Conservation (phyloP, 2,888 invertebrate genomes). For the Myopa testacea region DNA sequence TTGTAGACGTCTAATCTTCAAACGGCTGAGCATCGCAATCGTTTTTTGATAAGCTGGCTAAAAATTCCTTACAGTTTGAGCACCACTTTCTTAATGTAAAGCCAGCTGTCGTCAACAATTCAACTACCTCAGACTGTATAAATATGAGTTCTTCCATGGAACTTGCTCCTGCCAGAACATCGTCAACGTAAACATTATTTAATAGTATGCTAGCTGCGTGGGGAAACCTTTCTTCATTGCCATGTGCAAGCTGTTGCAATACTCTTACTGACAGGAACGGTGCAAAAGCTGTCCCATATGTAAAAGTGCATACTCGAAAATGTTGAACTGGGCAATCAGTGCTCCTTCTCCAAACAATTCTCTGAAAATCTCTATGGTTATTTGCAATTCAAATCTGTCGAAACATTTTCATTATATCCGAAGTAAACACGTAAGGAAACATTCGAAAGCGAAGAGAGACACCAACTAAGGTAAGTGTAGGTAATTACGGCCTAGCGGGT, state of each 20-base stretch:
- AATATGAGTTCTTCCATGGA: slow-evolving; percentile 35
- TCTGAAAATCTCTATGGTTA: slow-evolving; percentile 42
- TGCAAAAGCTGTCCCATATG: no score
- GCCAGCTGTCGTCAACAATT: slow-evolving; percentile 30
- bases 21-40: slow-evolving; percentile 11
- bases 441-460: slow-evolving; percentile 46
- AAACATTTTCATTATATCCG: slow-evolving; percentile 47
- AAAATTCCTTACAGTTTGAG: slow-evolving; percentile 19
- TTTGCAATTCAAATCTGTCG: slow-evolving; percentile 45
- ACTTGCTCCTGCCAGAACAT: slow-evolving; percentile 41
- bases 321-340: slow-evolving; percentile 30
- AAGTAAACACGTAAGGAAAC: slow-evolving; percentile 42
- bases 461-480: slow-evolving; percentile 41
- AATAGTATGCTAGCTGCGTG: slow-evolving; percentile 39
- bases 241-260: slow-evolving; percentile 42
- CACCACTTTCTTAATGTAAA: slow-evolving; percentile 17
- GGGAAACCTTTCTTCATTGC: slow-evolving; percentile 39
- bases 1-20: slow-evolving; percentile 5
- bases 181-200: slow-evolving; percentile 47
- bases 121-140: slow-evolving; percentile 33
- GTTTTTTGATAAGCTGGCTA: not conserved
- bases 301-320: slow-evolving; percentile 44
- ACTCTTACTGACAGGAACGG: slow-evolving; percentile 46
- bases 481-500: no score
- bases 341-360: slow-evolving; percentile 44